These are phyloP conservation scores for Bruchidius siliquastri DNA, from an alignment of 2,888 invertebrate genomes.

Conservation along the genomic window DNA sequence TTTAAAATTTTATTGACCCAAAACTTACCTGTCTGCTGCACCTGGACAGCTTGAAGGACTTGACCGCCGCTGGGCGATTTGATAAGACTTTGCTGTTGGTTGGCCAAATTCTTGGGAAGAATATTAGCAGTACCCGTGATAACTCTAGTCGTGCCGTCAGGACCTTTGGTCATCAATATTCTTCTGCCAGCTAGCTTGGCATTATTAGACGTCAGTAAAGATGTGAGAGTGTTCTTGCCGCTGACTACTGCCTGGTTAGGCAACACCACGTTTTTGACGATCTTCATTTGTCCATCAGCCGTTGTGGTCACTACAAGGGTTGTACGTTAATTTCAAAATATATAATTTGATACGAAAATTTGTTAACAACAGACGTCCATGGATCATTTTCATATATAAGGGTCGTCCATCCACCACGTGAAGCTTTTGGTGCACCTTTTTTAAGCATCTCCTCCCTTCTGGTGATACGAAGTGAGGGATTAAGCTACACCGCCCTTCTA, in stretches of 20 bases:
- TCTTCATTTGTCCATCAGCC: slow-evolving; percentile 59
- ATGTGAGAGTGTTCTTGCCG: slow-evolving; percentile 63
- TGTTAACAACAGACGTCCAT: no score
- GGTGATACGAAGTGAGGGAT: no score
- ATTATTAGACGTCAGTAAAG: slow-evolving; percentile 57
- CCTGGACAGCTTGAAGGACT: slow-evolving; percentile 37
- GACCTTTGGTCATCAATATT: slow-evolving; percentile 72
- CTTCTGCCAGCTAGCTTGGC: slow-evolving; percentile 64
- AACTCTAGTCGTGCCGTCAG: slow-evolving; percentile 63
- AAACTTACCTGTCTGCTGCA: neutral
- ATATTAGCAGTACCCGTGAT: slow-evolving; percentile 56
- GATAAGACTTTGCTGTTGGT: slow-evolving; percentile 49
- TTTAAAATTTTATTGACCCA: neutral
- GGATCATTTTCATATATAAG: no score
- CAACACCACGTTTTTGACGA: slow-evolving; percentile 62
- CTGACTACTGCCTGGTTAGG: slow-evolving; percentile 51
- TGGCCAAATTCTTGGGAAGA: slow-evolving; percentile 49
- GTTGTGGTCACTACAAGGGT: slow-evolving; percentile 26
- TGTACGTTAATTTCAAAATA: neutral
- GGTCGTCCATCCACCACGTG: no score
- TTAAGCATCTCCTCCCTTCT: no score
- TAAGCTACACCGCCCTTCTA: no score
- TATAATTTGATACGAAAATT: no score
- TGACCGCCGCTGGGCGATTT: slow-evolving; percentile 45
- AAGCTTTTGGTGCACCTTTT: no score